Base-by-base conservation (phyloP, 2,888 invertebrate species). In the Mamestra brassicae region DNA sequence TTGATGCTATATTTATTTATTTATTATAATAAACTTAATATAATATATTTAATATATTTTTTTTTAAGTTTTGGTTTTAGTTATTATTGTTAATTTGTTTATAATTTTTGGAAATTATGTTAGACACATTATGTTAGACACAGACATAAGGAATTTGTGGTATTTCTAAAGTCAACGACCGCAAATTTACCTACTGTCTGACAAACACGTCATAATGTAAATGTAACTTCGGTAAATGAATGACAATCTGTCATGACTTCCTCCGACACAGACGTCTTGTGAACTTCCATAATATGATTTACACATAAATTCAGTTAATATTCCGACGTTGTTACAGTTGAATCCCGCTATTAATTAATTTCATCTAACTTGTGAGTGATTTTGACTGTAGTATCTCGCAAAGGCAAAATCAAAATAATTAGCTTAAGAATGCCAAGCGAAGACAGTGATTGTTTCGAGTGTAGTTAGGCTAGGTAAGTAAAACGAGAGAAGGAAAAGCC, bases 191-290 rank as follows among this genome's bases (percentile, higher is more conserved):
- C 63, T 55, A 26, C 26, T 55, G 47, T 74, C 54, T 67, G 34
- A 74, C 62, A 57, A 67, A 74, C 57, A 75, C 67, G 63, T 78
- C 74, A n/a, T 7, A 55, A 4, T 55, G 26, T 10, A 64, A 75
- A 38, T 11, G 36, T 64, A 76, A 67, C 62, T 78, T 67, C 11
- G 11, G 47, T 45, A 65, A 42, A 66, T 62, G 58, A 74, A 67
- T 58, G 57, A 58, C 62, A 42, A 57, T 58, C 78, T 74, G 75
- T 80, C 74, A 61, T 73, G 60, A 60, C 73, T 62, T 52, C 54
- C 38, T 34, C 15, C 64, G 64, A 4, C 58, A 58, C 6, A 38
- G 62, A 34, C 15, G 17, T 52, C 52, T 5, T 3, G 36, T 5
- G 36, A 78, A 67, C 57, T 74, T 67, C 58, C 52, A 34, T 66